Evolutionary conservation across 2,113 vertebrate genomes (phyloP).

Genomic region (Nyctereutes procyonoides): DNA sequence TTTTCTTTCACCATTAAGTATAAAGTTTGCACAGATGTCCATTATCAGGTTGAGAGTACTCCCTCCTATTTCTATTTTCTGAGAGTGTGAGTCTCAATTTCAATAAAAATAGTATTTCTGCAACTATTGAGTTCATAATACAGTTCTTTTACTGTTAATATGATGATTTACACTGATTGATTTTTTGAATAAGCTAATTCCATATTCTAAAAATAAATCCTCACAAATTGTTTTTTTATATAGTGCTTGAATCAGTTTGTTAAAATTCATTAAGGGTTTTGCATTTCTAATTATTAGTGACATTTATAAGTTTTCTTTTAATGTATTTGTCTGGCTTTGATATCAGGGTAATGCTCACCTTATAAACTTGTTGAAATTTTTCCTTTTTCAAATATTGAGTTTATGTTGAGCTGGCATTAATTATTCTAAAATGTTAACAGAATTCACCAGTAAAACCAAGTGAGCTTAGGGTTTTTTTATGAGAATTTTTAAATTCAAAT

Average conservation of each 20-base stretch:
- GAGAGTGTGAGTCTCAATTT: neutral
- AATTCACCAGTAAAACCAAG: neutral
- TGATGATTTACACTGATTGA: neutral
- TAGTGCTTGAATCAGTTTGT: neutral
- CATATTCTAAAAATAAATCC: neutral
- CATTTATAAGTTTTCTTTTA: neutral
- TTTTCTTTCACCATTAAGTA: neutral
- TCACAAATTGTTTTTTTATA: neutral
- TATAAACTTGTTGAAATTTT: neutral
- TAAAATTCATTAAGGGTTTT: constrained; percentile 1
- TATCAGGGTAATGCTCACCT: neutral
- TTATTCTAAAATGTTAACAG: neutral
- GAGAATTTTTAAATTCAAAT: neutral
- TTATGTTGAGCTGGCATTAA: neutral
- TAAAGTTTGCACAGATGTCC: neutral
- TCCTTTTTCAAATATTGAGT: neutral
- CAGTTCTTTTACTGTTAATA: neutral
- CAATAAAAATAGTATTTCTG: neutral
- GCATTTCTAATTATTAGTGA: neutral
- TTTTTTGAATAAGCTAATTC: neutral
- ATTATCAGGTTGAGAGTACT: neutral
- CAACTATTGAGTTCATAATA: neutral
- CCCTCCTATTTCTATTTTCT: neutral
- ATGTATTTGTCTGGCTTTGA: neutral
- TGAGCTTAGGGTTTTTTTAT: neutral